Evolutionary conservation across 2,797 vertebrate genomes (phyloP).

Genomic region (Xiphorhynchus erythropygius): DNA sequence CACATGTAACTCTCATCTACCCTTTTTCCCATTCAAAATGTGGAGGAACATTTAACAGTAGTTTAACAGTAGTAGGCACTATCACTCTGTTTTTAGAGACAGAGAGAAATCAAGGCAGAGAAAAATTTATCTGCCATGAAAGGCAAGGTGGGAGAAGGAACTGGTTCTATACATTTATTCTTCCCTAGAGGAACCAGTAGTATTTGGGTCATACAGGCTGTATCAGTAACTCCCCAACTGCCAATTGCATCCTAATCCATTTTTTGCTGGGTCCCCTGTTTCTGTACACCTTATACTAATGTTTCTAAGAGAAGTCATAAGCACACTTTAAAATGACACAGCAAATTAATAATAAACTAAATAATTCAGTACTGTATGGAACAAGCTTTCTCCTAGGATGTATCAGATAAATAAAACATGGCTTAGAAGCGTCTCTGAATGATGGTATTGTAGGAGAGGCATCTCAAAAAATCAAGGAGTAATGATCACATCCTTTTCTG

Average conservation of each 20-base stretch:
- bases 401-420: constrained; percentile 50
- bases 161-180: neutral
- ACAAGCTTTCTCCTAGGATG: neutral
- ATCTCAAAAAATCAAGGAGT: neutral
- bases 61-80: neutral
- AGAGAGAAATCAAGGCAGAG: neutral
- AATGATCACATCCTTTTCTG: neutral
- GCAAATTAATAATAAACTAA: constrained; percentile 48
- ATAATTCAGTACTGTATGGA: constrained; percentile 29
- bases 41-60: neutral
- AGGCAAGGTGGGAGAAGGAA: neutral
- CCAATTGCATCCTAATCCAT: neutral
- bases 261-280: neutral
- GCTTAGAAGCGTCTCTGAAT: constrained; percentile 37
- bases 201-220: neutral
- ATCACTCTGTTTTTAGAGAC: neutral
- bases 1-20: neutral
- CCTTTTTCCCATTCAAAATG: neutral
- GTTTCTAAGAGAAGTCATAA: neutral
- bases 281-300: neutral
- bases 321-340: constrained; percentile 14
- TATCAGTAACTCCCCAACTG: neutral
- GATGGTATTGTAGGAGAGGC: constrained; percentile 15
- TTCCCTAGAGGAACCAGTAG: neutral
- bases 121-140: neutral